Base-by-base conservation (phyloP, 2,888 invertebrate species). In the Eledone cirrhosa region DNA sequence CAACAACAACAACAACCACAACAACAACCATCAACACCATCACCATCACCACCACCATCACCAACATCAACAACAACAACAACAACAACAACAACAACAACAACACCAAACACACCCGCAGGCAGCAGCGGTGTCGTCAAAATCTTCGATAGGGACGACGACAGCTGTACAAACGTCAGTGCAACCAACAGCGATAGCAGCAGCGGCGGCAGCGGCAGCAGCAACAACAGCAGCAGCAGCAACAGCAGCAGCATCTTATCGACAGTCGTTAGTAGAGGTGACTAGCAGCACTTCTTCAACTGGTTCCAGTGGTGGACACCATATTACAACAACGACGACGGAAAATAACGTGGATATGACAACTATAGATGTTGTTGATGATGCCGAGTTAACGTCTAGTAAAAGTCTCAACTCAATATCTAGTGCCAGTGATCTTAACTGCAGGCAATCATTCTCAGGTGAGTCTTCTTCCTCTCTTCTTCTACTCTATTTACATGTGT, bases 371-470 rank as follows among this genome's bases (percentile, higher is more conserved):
- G 72, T 72, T 31, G 72, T 72, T 3, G 72, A 72, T n/a, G 72
- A 72, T 14, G 72, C 72, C 11, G 72, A 72, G n/a, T 41, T 72
- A 72, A 72, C 72, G 19, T 41, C 72, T n/a, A 72, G 33, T 31
- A 72, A 72, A 31, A 72, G 72, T 31, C n/a, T 72, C n/a, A 41
- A 31, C 7, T 41, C 72, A 29, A 72, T 72, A 41, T 72, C 72
- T n/a, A 72, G 72, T 72, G 33, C 72, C 13, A 72, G 31, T 31
- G 72, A 72, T n/a, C 72, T 41, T n/a, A 72, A 31, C 33, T 41
- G 72, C 31, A 72, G 72, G 22, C 33, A 72, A 19, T 72, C 72
- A n/a, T 72, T 72, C 24, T 72, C 72, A 72, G 72, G 72, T 72
- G 22, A 72, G 72, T 72, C 41, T 8, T 41, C 1, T 5, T 33